A percentile compares a stretch with the other conserved stretches of the same genome.
These are phyloP conservation scores for Notolepis coatsorum DNA, from an alignment of 2,797 vertebrate genomes.

Conservation along the genomic window DNA sequence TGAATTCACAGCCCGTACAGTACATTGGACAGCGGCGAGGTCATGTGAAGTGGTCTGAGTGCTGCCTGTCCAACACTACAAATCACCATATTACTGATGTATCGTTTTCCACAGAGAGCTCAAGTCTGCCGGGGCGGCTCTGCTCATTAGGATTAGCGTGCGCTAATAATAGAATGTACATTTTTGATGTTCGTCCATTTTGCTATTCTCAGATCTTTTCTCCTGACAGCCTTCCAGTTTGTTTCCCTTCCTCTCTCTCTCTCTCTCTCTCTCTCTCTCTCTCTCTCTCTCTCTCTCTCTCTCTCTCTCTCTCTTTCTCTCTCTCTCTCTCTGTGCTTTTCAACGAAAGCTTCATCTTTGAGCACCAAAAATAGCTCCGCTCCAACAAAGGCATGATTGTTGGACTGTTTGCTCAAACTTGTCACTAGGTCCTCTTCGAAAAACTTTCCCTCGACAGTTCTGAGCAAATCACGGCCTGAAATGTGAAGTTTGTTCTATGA, in stretches of 20 bases:
- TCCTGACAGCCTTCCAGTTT: conserved; percentile 71
- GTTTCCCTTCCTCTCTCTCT: background rate
- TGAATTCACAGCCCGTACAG: too few relatives aligned
- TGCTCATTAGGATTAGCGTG: conserved; percentile 70
- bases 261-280: too few relatives aligned
- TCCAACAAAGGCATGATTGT: conserved; percentile 73
- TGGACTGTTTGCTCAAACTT: conserved; percentile 68
- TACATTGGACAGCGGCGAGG: too few relatives aligned
- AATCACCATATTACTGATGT: conserved; percentile 6
- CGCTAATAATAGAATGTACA: conserved; percentile 71
- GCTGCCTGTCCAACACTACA: conserved; percentile 20
- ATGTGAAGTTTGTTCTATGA: conserved; percentile 58
- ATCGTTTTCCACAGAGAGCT: conserved; percentile 47
- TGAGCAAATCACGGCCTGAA: conserved; percentile 68
- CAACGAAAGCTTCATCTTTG: conserved; percentile 62
- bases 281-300: too few relatives aligned
- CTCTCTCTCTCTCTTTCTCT: too few relatives aligned
- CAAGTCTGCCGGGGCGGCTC: conserved; percentile 49
- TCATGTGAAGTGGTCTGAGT: too few relatives aligned
- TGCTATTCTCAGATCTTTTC: conserved; percentile 67
- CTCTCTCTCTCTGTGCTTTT: conserved; percentile 45
- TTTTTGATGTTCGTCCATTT: conserved; percentile 72
- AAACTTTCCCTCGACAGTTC: conserved; percentile 71
- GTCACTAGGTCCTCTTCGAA: conserved; percentile 68
- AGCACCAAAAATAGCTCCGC: conserved; percentile 70